phyloP scores from a whole-genome alignment of 1,140 invertebrate species.

The Drosophila pachea region DNA sequence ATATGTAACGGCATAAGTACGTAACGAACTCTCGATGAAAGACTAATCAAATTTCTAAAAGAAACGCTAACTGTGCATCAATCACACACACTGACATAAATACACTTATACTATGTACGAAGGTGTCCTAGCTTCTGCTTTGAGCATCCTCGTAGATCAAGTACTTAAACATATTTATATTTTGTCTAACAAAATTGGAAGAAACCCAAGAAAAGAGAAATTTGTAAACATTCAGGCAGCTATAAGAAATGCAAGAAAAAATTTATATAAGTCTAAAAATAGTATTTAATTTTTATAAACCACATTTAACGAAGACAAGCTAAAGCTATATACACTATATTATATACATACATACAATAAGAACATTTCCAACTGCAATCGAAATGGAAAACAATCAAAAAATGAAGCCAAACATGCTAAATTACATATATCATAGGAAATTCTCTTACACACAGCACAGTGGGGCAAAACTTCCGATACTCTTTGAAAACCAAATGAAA shows the following conservation, averaged over 20 bases:
- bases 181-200: constrained; percentile 65
- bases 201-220: constrained; percentile 17
- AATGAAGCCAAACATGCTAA: constrained; percentile 41
- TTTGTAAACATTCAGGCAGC: constrained; percentile 43
- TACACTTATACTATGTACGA: too few species aligned
- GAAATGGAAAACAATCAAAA: constrained; percentile 51
- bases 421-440: constrained; percentile 38
- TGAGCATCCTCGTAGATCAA: neutral
- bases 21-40: constrained; percentile 50
- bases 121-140: too few species aligned
- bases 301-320: constrained; percentile 48
- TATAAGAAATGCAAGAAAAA: constrained; percentile 43
- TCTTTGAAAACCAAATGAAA: constrained; percentile 31
- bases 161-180: constrained; percentile 56
- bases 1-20: constrained; percentile 45
- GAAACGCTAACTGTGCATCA: constrained; percentile 49
- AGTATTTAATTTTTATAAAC: constrained; percentile 67
- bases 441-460: constrained; percentile 15
- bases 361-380: constrained; percentile 37
- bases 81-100: too few species aligned
- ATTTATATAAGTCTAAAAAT: constrained; percentile 5
- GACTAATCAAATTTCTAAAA: constrained; percentile 73
- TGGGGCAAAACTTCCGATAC: constrained; percentile 29
- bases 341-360: constrained; percentile 36
- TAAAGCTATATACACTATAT: constrained; percentile 21